Conservation (phyloP, 92 coral and sea anemone genomes). For the Palythoa grandiflora region DNA sequence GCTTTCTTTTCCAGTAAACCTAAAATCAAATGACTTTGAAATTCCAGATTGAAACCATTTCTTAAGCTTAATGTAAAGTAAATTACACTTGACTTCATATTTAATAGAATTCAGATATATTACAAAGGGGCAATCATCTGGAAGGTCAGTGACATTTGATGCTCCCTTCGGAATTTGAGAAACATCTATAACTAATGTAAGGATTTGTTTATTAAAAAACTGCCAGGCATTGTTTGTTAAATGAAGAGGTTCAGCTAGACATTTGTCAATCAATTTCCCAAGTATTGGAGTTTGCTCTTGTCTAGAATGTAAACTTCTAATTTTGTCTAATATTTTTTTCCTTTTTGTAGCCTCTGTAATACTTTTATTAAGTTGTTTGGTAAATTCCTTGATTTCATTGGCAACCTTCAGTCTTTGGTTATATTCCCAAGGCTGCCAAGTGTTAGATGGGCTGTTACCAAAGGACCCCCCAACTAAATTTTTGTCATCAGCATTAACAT, state of each 20-base stretch:
- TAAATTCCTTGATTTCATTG: not conserved
- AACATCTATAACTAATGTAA: constrained; percentile 47
- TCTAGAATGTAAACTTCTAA: constrained; percentile 51
- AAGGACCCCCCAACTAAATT: constrained; percentile 7
- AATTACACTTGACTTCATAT: constrained; percentile 21
- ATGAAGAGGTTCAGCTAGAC: constrained; percentile 69
- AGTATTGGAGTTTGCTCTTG: constrained; percentile 67
- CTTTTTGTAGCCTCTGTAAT: constrained; percentile 60
- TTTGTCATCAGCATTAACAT: constrained; percentile 15
- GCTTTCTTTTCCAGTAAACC: constrained; percentile 70
- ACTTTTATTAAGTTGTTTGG: constrained; percentile 44
- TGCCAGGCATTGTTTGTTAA: constrained; percentile 78
- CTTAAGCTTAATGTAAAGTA: constrained; percentile 40
- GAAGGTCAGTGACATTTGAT: constrained; percentile 5
- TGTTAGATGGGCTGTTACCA: not conserved
- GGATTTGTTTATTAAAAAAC: constrained; percentile 40
- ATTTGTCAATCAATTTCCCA: constrained; percentile 58
- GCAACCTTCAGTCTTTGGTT: constrained; percentile 2
- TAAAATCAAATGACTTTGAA: constrained; percentile 44
- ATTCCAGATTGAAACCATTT: constrained; percentile 63
- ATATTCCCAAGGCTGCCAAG: constrained; percentile 8
- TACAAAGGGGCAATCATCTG: not conserved
- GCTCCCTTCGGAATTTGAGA: not conserved
- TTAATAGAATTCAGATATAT: constrained; percentile 4
- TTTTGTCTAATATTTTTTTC: constrained; percentile 55